Evolutionary conservation across 2,797 vertebrate species (phyloP), one percentile per base, ranked within the genome.

Genomic region (Argentina silus): DNA sequence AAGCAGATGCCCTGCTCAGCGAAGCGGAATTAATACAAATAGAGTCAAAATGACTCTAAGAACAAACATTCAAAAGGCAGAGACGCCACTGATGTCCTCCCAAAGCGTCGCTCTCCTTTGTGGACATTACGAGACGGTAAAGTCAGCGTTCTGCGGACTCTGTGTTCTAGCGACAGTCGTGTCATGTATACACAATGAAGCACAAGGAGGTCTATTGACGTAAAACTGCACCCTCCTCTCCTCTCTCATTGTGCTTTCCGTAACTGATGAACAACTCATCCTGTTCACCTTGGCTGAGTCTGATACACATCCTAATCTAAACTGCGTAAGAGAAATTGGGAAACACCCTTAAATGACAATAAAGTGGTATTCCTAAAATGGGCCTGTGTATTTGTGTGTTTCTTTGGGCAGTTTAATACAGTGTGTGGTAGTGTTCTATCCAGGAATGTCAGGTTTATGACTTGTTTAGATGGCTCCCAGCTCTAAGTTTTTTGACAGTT

Each of bases 1-100:
- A 27, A 75, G 75, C 69, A 81, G 72, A 87, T 66, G 59, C 43
- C 36, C 0, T 70, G 11, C 19, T 21, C n/a, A 59, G 62, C 50
- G 0, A 15, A 69, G 48, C 45, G 57, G 19, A 23, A 42, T 47
- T 36, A 10, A 19, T 17, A 44, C 1, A 70, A 72, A 53, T 36
- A 7, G 6, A 53, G 19, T 36, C 14, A 60, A 36, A 42, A 65
- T 65, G 43, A n/a, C 15, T 15, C 3, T 6, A 53, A 17, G 45
- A 65, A 47, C 19, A 6, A 12, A 23, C 9, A 53, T 53, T 12
- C 11, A 42, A 9, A 11, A 3, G 7, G n/a, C 36, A 7, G 6
- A 17, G 9, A n/a, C 57, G 3, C 3, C 8, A 65, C 15, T 17
- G 9, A 48, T 36, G 17, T 42, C 7, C 0, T n/a, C 2, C 44